Percentiles rank a stretch among this genome's conserved stretches.
phyloP scores from a whole-genome alignment of 2,113 vertebrate species.

The Tenrec ecaudatus region DNA sequence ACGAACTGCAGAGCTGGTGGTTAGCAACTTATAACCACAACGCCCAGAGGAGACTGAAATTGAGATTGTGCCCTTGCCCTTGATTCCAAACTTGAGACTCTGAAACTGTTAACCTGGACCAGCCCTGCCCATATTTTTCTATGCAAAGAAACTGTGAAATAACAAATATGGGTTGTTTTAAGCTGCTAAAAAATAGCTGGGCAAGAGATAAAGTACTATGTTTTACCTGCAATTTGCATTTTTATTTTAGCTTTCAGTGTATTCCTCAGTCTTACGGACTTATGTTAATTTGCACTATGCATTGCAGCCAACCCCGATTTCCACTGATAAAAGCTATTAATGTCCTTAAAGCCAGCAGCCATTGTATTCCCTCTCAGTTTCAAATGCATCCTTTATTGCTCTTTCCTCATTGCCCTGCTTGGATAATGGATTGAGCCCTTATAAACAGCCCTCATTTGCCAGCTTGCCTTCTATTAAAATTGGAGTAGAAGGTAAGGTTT shows the following conservation, averaged over 20 bases:
- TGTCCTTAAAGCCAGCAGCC: neutral
- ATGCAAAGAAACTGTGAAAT: neutral
- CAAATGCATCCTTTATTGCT: no score
- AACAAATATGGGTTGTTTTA: neutral
- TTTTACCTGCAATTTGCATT: neutral
- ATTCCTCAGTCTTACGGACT: neutral
- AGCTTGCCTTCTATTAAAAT: neutral
- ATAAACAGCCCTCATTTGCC: neutral
- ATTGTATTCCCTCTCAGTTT: neutral
- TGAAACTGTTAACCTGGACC: neutral
- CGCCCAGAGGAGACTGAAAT: neutral
- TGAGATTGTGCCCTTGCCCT: neutral
- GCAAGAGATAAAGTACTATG: neutral
- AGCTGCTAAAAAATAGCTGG: neutral
- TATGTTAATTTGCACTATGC: neutral
- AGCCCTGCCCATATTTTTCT: neutral
- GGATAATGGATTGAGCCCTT: neutral
- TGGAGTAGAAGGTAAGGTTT: neutral
- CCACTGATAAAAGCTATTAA: neutral
- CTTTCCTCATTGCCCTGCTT: neutral
- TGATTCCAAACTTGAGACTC: neutral
- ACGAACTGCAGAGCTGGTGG: no score
- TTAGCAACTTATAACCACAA: no score
- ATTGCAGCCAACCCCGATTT: slow-evolving; percentile 22
- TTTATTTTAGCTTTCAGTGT: slow-evolving; percentile 2